Conservation (phyloP, 92 coral and sea anemone genomes). For the Bergia sp. region DNA sequence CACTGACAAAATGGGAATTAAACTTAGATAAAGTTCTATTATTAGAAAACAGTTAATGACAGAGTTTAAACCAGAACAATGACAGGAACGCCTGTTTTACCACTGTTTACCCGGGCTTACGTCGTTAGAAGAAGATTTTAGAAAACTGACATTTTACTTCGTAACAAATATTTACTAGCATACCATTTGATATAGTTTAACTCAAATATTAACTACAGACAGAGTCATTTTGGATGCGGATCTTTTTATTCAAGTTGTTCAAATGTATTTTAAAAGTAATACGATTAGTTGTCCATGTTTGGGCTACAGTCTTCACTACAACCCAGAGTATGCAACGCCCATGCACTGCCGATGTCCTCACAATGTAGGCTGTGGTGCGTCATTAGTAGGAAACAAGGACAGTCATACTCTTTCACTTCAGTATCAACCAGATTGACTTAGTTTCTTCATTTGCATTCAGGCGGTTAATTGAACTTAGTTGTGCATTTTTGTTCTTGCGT, state of each 20-base stretch:
- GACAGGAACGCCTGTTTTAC: not conserved
- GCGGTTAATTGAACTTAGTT: not conserved
- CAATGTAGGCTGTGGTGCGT: too few relatives aligned
- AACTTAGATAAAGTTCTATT: constrained; percentile 20
- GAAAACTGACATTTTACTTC: not conserved
- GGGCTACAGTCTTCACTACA: not conserved
- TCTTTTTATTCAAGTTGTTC: not conserved
- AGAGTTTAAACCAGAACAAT: constrained; percentile 13
- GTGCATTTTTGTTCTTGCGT: not conserved
- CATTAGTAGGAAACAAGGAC: too few relatives aligned
- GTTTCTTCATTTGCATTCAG: not conserved
- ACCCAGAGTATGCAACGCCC: not conserved
- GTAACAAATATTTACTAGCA: not conserved
- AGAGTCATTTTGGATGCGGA: not conserved
- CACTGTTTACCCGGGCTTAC: not conserved
- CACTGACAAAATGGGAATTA: constrained; percentile 43
- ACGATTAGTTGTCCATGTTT: not conserved
- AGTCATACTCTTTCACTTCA: not conserved
- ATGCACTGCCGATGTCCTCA: not conserved
- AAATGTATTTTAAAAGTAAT: too few relatives aligned
- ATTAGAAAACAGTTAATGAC: constrained; percentile 18
- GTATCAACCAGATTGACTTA: too few relatives aligned
- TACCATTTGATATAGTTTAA: not conserved
- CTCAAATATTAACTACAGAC: not conserved
- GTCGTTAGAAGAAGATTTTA: not conserved